Base-by-base conservation (phyloP, 2,797 vertebrate species). In the Holocentrus rufus region DNA sequence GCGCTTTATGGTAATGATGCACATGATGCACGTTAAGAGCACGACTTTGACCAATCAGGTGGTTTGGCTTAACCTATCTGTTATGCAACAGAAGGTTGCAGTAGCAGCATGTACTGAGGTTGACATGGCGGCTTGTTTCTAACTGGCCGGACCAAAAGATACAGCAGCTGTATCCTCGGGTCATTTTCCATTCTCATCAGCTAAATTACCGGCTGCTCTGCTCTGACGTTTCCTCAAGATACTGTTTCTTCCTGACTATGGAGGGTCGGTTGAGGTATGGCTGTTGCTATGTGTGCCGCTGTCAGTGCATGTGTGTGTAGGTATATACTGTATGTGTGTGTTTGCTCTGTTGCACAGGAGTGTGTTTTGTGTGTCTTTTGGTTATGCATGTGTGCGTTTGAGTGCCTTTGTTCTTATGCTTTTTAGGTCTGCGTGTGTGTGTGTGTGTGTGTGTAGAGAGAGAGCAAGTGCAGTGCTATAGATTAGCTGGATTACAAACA, bases 401-500 rank as follows among this genome's bases (percentile, higher is more conserved):
- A 2, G 15, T 7, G 1, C 4, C 30, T 20, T 1, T 70, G 54
- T 25, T 15, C 52, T 56, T 25, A 17, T 42, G 62, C 2, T 14
- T 22, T 2, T 22, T 50, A 22, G 1, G 7, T 23, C 34, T 39
- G 3, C 1, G 55, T 63, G 54, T 76, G 39, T 15, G 39, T 61
- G 69, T 63, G 17, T 57, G 20, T 57, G 6, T 62, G 71, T 17
- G n/a, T 31, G 54, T 63, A 54, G 74, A 31, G 13, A 27, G 63
- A 69, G 50, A 56, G 47, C 77, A 67, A 62, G n/a, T 25, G 2
- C 3, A 11, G 47, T 62, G n/a, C 58, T 56, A 44, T 56, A 81
- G 84, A 87, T 90, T 90, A 87, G 62, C 22, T 76, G 88, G 87
- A 89, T 91, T 91, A 89, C 18, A 78, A 61, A 68, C 50, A 11